Evolutionary conservation across 2,113 vertebrate species (phyloP), one percentile per base, ranked within the genome.

Genomic region (Athene noctua): DNA sequence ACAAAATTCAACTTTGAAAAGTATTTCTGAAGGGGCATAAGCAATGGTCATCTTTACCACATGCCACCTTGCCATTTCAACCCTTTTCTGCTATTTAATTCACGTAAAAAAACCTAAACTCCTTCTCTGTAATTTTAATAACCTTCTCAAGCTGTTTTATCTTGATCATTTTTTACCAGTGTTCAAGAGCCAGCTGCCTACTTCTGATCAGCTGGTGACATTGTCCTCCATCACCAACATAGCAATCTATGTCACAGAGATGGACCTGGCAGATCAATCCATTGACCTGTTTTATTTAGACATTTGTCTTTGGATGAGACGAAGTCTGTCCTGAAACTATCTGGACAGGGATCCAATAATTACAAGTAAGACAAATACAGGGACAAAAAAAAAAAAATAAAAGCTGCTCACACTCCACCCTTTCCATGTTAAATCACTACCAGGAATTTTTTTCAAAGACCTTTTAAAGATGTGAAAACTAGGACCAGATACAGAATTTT

Each of bases 71-170:
- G 30, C n/a, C 18, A 51, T 52, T 92, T 75, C 36, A 73, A 78
- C 11, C 4, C 11, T 30, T 42, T n/a, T 55, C 12, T 79, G 7
- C 10, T 30, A 32, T 54, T 71, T 68, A 77, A 73, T 38, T 68
- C 0, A 62, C 3, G 2, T 29, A 11, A 70, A 40, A 88, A 62
- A 59, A 5, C 0, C 1, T 5, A 20, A 79, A 32, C 4, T 57
- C 30, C 38, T 87, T 26, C 44, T 36, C 29, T 12, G 23, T 51
- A 26, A 42, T 42, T 78, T 67, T 36, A 78, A 73, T n/a, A 26
- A 32, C 4, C 6, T 78, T 54, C 36, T 80, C 38, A n/a, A 15
- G 9, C 25, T 65, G 5, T 78, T 75, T 86, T 49, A 18, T 61
- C 30, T 36, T n/a, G 1, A 51, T 55, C 2, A 15, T 40, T 68